Percentiles rank a stretch among this genome's conserved stretches.
phyloP scores from a whole-genome alignment of 2,888 invertebrate genomes.

The Cataglyphis altisquamis region DNA sequence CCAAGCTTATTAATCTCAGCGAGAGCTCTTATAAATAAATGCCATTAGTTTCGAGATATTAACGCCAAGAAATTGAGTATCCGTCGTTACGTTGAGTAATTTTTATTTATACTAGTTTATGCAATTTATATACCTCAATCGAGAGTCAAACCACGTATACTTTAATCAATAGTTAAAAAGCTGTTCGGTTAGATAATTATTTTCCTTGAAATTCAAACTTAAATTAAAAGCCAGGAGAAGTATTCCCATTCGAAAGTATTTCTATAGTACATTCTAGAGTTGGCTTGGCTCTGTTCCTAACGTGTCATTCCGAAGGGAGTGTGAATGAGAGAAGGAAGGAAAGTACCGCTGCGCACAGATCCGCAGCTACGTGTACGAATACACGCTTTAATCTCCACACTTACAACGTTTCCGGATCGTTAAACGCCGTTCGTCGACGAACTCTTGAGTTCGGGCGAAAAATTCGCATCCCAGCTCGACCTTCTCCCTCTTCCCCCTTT shows the following conservation, averaged over 20 bases:
- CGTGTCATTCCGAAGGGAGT: conserved; percentile 56
- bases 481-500: background rate
- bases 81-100: background rate
- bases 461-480: conserved; percentile 71
- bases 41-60: background rate
- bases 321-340: conserved; percentile 57
- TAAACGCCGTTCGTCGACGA: conserved; percentile 70
- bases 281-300: conserved; percentile 52
- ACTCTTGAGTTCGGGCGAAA: conserved; percentile 64
- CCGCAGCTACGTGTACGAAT: conserved; percentile 62
- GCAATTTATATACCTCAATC: background rate
- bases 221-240: conserved; percentile 49
- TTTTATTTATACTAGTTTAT: background rate
- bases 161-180: background rate
- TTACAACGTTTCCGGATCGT: conserved; percentile 70
- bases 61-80: background rate
- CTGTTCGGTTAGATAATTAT: conserved; percentile 32
- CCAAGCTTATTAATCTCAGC: background rate
- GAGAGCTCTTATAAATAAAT: background rate
- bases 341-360: conserved; percentile 50
- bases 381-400: conserved; percentile 62
- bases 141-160: background rate
- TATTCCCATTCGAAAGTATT: conserved; percentile 48
- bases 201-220: conserved; percentile 51
- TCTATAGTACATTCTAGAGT: conserved; percentile 34